These are phyloP conservation scores for Meloidogyne floridensis DNA, from an alignment of 1,140 invertebrate genomes.

Conservation along the genomic window DNA sequence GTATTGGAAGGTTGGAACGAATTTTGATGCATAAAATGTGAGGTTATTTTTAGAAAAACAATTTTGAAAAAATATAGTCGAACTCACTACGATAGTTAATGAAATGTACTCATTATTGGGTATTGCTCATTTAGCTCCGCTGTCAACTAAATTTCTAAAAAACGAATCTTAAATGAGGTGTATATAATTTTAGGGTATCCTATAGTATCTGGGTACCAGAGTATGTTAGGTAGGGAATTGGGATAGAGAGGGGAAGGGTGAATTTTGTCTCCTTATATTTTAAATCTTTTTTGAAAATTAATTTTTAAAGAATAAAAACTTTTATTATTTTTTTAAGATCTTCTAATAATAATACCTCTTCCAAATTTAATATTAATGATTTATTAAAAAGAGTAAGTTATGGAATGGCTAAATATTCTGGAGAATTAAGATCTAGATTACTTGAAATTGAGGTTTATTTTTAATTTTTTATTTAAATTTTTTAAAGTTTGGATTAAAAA, in stretches of 20 bases:
- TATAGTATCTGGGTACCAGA: too few species aligned
- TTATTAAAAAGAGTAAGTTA: conserved; percentile 6
- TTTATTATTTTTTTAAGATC: background rate
- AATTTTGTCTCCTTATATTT: too few species aligned
- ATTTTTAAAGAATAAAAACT: background rate
- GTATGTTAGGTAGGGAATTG: too few species aligned
- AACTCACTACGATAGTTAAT: too few species aligned
- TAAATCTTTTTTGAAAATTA: too few species aligned
- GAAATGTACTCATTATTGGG: too few species aligned
- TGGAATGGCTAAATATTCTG: background rate
- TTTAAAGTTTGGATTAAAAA: conserved; percentile 6
- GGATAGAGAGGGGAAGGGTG: too few species aligned
- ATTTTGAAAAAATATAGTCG: too few species aligned
- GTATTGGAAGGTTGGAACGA: conserved; percentile 13
- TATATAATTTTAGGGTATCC: too few species aligned
- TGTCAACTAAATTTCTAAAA: too few species aligned
- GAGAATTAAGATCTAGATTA: background rate
- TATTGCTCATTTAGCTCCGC: too few species aligned
- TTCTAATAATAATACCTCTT: background rate
- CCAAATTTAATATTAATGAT: background rate
- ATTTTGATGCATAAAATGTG: conserved; percentile 18
- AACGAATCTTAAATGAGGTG: too few species aligned
- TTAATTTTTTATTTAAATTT: background rate
- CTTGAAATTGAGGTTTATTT: background rate
- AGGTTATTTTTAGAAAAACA: background rate